Base-by-base conservation (phyloP, 2,888 invertebrate species). In the Brenthis hecate region DNA sequence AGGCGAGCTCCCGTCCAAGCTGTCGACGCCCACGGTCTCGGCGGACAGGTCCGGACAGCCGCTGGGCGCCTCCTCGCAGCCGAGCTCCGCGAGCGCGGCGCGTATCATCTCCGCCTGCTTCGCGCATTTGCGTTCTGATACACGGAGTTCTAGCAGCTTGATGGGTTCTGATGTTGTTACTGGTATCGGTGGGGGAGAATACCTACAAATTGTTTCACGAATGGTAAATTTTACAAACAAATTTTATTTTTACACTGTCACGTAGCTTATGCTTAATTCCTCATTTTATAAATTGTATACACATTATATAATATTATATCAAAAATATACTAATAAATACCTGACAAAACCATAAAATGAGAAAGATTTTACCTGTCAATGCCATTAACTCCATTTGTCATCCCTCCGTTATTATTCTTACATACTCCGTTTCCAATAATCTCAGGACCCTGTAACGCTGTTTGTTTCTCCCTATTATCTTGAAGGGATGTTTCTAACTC, bases 21-120 rank as follows among this genome's bases (percentile, higher is more conserved):
- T 86, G 88, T 94, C 91, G 78, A 95, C 92, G 70, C 94, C 88
- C 75, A 94, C 85, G 1, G 97, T 94, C 88, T 97, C 97, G 13
- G 94, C 94, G 81, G 97, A 97, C n/a, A 97, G 92, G 87, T 97
- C 97, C 13, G 95, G 95, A 83, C 97, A 97, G 63, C 97, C 97
- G 8, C 96, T 96, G 16, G 97, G 97, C 69, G 96, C 94, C 89
- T 97, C 97, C 86, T 97, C 97, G 83, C 97, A 97, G 67, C 97
- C 97, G 43, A 97, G 93, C 86, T 97, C 97, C 70, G 96, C 97
- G 70, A 98, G 88, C n/a, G 97, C 97, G 57, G 95, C 94, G 79
- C 96, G 95, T 75, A 97, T 97, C 85, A 98, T 94, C 81, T 98
- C 97, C 4, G 96, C 95, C 82, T 98, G 96, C 78, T 95, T 95